These are phyloP conservation scores for Strigops habroptila DNA, from an alignment of 2,113 vertebrate genomes.

Conservation along the genomic window DNA sequence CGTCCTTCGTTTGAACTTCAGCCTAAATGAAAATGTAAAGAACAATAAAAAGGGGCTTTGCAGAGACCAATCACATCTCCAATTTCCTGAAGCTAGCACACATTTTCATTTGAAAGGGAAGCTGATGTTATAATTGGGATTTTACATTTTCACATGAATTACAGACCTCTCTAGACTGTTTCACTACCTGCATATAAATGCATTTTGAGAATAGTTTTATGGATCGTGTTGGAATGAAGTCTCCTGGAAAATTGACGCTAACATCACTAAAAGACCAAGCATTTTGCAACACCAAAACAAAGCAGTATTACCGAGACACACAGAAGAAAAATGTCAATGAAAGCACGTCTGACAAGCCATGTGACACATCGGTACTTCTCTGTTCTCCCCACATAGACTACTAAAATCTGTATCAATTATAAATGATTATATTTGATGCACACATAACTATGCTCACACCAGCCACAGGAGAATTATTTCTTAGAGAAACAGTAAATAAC, in stretches of 20 bases:
- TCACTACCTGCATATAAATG: background rate
- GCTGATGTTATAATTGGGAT: background rate
- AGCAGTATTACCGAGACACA: background rate
- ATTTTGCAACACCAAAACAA: background rate
- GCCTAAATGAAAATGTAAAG: background rate
- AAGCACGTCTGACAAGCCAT: background rate
- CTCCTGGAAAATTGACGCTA: background rate
- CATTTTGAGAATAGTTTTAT: background rate
- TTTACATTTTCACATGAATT: background rate
- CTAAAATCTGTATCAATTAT: background rate
- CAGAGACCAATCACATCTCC: background rate
- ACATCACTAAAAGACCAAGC: background rate
- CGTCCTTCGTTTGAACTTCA: background rate
- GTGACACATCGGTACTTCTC: background rate
- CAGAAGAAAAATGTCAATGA: background rate
- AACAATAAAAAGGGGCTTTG: background rate
- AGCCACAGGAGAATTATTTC: background rate
- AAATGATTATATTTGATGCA: background rate
- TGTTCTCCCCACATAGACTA: background rate
- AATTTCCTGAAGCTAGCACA: background rate
- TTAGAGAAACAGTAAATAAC: background rate
- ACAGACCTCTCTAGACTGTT: background rate
- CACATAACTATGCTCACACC: background rate
- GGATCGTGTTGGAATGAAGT: background rate
- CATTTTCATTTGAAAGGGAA: conserved; percentile 3